Evolutionary conservation across 35 echinoderm and acorn worm species (phyloP), one percentile per base, ranked within the genome.

Genomic region (Apostichopus californicus): DNA sequence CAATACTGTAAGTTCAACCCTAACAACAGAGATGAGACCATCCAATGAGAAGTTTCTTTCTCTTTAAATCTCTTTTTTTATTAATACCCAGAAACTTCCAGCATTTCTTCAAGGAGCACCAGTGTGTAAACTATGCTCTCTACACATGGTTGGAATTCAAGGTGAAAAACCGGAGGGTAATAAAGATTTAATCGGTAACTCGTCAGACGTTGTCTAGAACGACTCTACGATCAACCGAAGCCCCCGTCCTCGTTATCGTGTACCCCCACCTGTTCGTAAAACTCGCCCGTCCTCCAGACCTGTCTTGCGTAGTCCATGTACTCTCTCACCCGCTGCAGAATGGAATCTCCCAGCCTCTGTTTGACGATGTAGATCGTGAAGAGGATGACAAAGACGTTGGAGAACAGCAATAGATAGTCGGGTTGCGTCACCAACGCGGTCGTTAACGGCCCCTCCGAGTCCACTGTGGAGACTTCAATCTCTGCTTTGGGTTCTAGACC

Each of bases 221-320:
- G 12, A 1, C 58, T 75, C n/a, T 75, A 18, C 6, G 20, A 9
- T 89, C 86, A 89, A 22, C 86, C 86, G 34, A 89, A 68, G n/a
- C 87, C 93, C 5, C 66, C 92, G 78, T 96, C 83, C 18, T 96
- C 95, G 60, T 92, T 93, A 53, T 91, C 95, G 23, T 86, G 71
- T 15, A 96, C 86, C 13, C 95, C 95, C 57, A 96, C 95, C 85
- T 96, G 95, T n/a, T 96, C 95, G n/a, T 96, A 96, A 11, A 96
- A 88, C 56, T 96, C 95, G 8, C 95, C 95, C 14, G 95, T 94
- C 78, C 92, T 91, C 95, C 95, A 96, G 66, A 96, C 93, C 15
- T 96, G 95, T 17, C 83, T 52, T 0, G 90, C 63, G 52, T 96
- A 96, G 34, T 94, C 83, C 9, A 83, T 23, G 55, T 78, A 86